A percentile compares a stretch with the other conserved stretches of the same genome.
Evolutionary conservation across 1,140 invertebrate genomes (phyloP).

Genomic region (Platyscapa corneri): DNA sequence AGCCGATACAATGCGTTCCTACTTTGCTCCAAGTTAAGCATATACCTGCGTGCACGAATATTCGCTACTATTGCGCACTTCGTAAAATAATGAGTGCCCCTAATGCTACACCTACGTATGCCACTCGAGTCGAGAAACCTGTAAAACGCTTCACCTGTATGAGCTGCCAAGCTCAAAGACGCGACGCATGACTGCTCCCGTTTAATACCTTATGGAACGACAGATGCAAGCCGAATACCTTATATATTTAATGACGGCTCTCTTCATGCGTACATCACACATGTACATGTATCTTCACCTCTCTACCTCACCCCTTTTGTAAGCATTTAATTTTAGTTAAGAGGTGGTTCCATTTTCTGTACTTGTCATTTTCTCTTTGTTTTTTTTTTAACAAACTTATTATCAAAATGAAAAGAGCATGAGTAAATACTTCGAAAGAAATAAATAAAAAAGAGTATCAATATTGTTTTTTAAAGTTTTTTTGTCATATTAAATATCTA

Average conservation of each 20-base stretch:
- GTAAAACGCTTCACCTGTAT: constrained; percentile 39
- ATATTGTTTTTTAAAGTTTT: too few relatives aligned
- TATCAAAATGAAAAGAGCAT: too few relatives aligned
- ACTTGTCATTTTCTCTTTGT: neutral
- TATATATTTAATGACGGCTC: constrained; percentile 33
- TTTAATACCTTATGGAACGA: constrained; percentile 10
- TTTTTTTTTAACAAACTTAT: too few relatives aligned
- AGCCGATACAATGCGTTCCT: too few relatives aligned
- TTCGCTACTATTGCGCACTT: neutral
- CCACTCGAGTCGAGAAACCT: constrained; percentile 35
- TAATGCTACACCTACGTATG: neutral
- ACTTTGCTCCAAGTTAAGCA: too few relatives aligned
- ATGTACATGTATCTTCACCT: neutral
- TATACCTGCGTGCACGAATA: too few relatives aligned
- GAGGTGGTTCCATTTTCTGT: neutral
- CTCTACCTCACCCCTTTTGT: neutral
- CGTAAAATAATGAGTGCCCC: neutral
- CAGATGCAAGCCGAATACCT: constrained; percentile 35
- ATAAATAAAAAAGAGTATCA: too few relatives aligned
- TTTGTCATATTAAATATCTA: too few relatives aligned
- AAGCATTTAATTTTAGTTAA: neutral
- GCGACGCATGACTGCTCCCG: constrained; percentile 5
- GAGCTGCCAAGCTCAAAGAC: neutral
- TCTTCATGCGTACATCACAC: neutral
- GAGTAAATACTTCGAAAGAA: too few relatives aligned